Evolutionary conservation across 2,113 vertebrate species (phyloP).

Genomic region (Sceloporus tristichus): DNA sequence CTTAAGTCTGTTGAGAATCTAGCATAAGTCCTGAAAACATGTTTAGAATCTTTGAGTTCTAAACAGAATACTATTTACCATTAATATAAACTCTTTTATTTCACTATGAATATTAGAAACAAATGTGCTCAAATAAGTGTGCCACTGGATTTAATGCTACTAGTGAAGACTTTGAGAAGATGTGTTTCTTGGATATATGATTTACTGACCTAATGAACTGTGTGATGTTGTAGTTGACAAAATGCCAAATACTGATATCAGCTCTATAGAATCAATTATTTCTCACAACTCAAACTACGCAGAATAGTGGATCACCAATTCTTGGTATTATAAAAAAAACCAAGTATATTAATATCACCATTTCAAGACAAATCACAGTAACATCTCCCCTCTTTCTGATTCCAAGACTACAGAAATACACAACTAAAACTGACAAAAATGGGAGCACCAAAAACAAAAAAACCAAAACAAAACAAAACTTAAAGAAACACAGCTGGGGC

Average conservation of each 20-base stretch:
- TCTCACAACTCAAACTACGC: background rate
- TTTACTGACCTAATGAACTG: background rate
- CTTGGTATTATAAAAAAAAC: background rate
- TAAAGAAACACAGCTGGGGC: too few relatives aligned
- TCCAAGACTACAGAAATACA: background rate
- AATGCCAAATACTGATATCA: background rate
- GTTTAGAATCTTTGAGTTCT: background rate
- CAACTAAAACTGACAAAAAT: background rate
- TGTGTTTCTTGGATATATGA: background rate
- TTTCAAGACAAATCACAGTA: background rate
- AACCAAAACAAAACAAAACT: too few relatives aligned
- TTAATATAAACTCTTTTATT: background rate
- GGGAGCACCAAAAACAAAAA: background rate
- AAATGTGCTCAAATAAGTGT: background rate
- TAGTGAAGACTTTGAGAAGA: background rate
- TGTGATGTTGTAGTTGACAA: background rate
- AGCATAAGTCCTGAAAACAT: too few relatives aligned
- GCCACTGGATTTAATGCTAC: background rate
- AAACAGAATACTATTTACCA: background rate
- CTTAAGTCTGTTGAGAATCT: background rate
- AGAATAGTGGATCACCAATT: background rate
- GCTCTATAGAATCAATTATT: background rate
- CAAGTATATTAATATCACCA: background rate
- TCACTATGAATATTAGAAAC: background rate
- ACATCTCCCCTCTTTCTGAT: background rate